Evolutionary conservation across 2,888 invertebrate genomes (phyloP).

Genomic region (Phania funesta): DNA sequence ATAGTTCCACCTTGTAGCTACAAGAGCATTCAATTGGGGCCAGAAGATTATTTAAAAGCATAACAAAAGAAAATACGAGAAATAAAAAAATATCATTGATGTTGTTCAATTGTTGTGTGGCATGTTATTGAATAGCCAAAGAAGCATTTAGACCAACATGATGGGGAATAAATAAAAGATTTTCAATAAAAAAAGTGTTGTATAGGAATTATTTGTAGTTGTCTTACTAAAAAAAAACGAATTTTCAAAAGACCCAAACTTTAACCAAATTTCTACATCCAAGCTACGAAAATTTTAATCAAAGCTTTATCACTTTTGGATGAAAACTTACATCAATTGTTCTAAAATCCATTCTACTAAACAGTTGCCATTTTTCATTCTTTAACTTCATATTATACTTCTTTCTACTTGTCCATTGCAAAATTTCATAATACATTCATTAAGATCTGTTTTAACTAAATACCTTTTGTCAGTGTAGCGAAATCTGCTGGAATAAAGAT

Average conservation of each 20-base stretch:
- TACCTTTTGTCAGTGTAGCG: background rate
- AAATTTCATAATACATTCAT: conserved; percentile 41
- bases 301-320: too few species aligned
- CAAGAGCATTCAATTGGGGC: background rate
- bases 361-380: too few species aligned
- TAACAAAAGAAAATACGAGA: background rate
- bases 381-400: too few species aligned
- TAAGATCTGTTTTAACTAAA: conserved; percentile 15
- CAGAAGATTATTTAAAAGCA: background rate
- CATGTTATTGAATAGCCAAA: conserved; percentile 24
- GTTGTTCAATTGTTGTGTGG: conserved; percentile 5
- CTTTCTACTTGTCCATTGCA: too few species aligned
- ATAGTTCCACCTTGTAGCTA: background rate
- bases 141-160: background rate
- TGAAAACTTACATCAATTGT: too few species aligned
- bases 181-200: too few species aligned
- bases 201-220: too few species aligned
- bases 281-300: too few species aligned
- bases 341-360: too few species aligned
- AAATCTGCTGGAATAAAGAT: conserved; percentile 31
- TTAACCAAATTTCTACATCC: too few species aligned
- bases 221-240: too few species aligned
- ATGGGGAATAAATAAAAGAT: background rate
- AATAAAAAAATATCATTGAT: conserved; percentile 17
- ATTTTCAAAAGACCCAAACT: too few species aligned